phyloP scores from a whole-genome alignment of 2,797 vertebrate genomes.

The Tragelaphus eurycerus region DNA sequence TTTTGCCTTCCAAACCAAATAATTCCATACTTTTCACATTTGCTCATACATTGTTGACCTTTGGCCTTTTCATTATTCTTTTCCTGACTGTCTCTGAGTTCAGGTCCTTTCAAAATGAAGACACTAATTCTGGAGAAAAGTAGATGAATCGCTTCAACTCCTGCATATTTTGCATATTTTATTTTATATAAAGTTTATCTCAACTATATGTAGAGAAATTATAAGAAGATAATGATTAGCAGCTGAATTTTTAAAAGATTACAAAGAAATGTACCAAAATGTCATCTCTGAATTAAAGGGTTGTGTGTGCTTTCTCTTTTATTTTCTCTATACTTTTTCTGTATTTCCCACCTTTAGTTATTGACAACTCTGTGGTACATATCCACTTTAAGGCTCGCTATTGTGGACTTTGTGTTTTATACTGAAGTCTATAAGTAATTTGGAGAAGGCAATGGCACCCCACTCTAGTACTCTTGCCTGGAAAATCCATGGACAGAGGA shows the following conservation, averaged over 20 bases:
- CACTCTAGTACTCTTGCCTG: no score
- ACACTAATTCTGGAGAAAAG: background rate
- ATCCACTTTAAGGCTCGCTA: background rate
- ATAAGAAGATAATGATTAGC: background rate
- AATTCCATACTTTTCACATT: background rate
- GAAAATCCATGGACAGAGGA: no score
- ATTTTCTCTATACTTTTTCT: constrained; percentile 37
- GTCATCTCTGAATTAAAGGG: background rate
- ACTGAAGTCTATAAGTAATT: background rate
- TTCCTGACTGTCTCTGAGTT: background rate
- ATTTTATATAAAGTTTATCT: background rate
- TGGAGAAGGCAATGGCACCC: no score
- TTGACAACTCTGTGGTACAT: background rate
- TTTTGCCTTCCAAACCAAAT: background rate
- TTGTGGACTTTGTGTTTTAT: constrained; percentile 1
- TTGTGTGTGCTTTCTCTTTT: background rate
- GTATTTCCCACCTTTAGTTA: background rate
- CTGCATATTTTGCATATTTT: background rate
- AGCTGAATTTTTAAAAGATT: constrained; percentile 1
- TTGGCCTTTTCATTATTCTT: background rate
- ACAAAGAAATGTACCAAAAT: background rate
- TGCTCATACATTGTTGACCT: background rate
- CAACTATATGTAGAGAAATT: background rate
- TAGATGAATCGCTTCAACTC: background rate
- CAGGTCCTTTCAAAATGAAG: background rate